Conservation (phyloP, 1,140 invertebrate genomes). For the Cyclina sinensis region DNA sequence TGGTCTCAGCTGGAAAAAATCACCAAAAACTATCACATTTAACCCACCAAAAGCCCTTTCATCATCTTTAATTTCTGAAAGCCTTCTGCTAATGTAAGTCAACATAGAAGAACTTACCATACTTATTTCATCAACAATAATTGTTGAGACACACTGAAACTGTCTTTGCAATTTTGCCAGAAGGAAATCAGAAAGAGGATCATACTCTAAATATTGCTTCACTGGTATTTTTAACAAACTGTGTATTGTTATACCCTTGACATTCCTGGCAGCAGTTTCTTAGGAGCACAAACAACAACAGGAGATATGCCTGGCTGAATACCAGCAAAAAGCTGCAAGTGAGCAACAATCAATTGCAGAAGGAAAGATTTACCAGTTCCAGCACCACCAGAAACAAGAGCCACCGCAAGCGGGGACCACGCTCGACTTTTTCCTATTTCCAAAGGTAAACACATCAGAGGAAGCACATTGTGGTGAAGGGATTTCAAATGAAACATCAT, state of each 20-base stretch:
- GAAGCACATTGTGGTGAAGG: no score
- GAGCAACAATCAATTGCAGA: conserved; percentile 31
- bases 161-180: conserved; percentile 32
- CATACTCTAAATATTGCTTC: conserved; percentile 2
- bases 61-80: conserved; percentile 60
- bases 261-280: conserved; percentile 58
- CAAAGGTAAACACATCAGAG: no score
- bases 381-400: conserved; percentile 66
- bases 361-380: conserved; percentile 62
- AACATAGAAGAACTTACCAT: conserved; percentile 48
- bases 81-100: conserved; percentile 52
- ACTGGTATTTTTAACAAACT: conserved; percentile 54
- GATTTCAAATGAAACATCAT: no score
- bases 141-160: conserved; percentile 20
- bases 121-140: conserved; percentile 56
- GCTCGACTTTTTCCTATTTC: no score
- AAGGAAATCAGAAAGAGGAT: conserved; percentile 4
- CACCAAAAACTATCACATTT: conserved; percentile 65
- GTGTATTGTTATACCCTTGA: conserved; percentile 54
- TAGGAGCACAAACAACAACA: conserved; percentile 67
- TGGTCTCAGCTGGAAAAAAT: conserved; percentile 64
- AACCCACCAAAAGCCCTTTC: conserved; percentile 59
- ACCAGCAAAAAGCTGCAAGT: conserved; percentile 39
- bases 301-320: conserved; percentile 7
- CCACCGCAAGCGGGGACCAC: no score